A percentile compares a stretch with the other conserved stretches of the same genome.
Conservation (phyloP, 2,888 invertebrate genomes). For the Epinotia demarniana region DNA sequence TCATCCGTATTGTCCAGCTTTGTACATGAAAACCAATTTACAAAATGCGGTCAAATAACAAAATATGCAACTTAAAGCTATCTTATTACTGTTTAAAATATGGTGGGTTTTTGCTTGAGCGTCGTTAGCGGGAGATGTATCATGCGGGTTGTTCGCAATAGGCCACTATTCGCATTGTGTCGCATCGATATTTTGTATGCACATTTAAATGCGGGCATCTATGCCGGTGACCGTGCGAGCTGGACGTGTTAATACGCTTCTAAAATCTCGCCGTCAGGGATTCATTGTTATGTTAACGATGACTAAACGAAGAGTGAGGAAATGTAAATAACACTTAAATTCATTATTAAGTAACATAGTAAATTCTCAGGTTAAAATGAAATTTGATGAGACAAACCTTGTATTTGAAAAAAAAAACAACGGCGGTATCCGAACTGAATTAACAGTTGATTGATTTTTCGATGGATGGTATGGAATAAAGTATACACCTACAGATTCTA, state of each 20-base stretch:
- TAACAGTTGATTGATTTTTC: too few relatives aligned
- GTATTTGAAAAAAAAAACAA: too few relatives aligned
- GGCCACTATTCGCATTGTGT: conserved; percentile 74
- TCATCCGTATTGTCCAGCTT: conserved; percentile 78
- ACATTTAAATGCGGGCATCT: conserved; percentile 82
- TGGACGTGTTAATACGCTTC: conserved; percentile 65
- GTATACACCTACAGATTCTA: too few relatives aligned
- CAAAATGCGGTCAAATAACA: not conserved
- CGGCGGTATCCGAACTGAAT: too few relatives aligned
- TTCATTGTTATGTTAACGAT: conserved; percentile 38
- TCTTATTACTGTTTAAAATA: conserved; percentile 47
- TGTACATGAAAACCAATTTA: conserved; percentile 54
- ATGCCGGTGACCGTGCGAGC: conserved; percentile 64
- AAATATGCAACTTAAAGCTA: conserved; percentile 45
- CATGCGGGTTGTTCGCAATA: conserved; percentile 57
- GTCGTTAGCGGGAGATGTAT: conserved; percentile 46
- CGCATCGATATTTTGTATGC: conserved; percentile 81
- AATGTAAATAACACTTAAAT: not conserved
- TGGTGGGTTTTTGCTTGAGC: conserved; percentile 51
- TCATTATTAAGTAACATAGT: not conserved
- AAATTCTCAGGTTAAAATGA: too few relatives aligned
- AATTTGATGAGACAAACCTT: too few relatives aligned
- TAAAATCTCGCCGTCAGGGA: conserved; percentile 23
- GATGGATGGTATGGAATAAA: too few relatives aligned
- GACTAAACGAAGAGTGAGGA: not conserved